Conservation (phyloP, 2,888 invertebrate genomes). For the Luperina testacea region DNA sequence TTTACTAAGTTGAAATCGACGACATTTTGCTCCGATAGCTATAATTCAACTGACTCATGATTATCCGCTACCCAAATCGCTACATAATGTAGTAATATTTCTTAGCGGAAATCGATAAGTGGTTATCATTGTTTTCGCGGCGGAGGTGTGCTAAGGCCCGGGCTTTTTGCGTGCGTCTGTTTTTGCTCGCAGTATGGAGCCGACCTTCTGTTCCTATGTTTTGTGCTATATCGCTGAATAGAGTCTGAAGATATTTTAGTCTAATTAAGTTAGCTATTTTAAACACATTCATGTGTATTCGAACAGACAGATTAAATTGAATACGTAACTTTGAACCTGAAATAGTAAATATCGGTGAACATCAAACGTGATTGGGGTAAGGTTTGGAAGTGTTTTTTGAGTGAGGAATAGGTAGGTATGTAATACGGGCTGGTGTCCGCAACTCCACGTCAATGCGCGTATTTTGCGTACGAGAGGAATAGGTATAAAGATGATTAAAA, state of each 20-base stretch:
- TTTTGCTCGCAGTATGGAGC: not conserved
- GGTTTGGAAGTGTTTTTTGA: not conserved
- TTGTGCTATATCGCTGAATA: not conserved
- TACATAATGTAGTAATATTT: not conserved
- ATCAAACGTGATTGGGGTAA: not conserved
- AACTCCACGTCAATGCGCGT: no score
- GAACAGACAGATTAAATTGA: slow-evolving; percentile 13
- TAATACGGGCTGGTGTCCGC: no score
- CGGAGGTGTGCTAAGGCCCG: not conserved
- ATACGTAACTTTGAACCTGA: slow-evolving; percentile 11
- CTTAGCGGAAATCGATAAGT: not conserved
- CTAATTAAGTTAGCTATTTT: slow-evolving; percentile 21
- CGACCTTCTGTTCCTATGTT: not conserved
- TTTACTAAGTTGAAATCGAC: not conserved
- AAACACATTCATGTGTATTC: slow-evolving; percentile 18
- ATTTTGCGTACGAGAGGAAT: no score
- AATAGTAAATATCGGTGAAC: slow-evolving; percentile 3
- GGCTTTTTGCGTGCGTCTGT: not conserved
- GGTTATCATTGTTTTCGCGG: not conserved
- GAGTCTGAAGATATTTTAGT: slow-evolving; percentile 11
- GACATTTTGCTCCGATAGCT: not conserved
- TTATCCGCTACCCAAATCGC: not conserved
- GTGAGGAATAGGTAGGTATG: not conserved
- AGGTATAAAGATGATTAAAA: not conserved
- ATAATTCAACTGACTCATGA: not conserved